A percentile compares a stretch with the other conserved stretches of the same genome.
Evolutionary conservation across 2,888 invertebrate genomes (phyloP).

Genomic region (Ophraella communa): DNA sequence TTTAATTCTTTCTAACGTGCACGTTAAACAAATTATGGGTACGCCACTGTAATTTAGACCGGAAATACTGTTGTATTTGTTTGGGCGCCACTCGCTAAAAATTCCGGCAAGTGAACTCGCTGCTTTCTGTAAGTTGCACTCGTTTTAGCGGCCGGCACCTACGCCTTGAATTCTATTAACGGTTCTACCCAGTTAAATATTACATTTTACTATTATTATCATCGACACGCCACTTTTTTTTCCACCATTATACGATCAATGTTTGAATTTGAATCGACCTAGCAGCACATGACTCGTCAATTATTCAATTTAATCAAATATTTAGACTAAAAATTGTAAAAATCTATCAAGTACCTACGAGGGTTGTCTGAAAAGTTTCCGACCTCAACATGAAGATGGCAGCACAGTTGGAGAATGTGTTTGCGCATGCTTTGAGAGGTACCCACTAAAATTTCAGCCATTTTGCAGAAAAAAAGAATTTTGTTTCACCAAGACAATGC

Average conservation of each 20-base stretch:
- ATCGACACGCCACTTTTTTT: background rate
- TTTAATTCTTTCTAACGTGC: no score
- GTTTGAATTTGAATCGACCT: conserved; percentile 5
- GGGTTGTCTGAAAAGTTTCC: no score
- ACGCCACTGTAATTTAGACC: conserved; percentile 27
- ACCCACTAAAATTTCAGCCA: no score
- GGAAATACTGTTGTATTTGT: conserved; percentile 38
- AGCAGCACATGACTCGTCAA: no score
- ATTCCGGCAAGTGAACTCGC: conserved; percentile 34
- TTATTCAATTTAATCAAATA: no score
- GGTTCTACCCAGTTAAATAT: conserved; percentile 1
- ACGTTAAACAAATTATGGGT: background rate
- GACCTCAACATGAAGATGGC: no score
- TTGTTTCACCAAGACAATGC: no score
- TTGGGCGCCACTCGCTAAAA: conserved; percentile 42
- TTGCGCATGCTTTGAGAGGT: no score
- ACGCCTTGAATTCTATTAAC: conserved; percentile 5
- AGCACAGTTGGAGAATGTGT: no score
- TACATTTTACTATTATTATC: conserved; percentile 8
- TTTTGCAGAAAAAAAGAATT: no score
- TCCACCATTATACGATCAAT: background rate
- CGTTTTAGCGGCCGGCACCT: conserved; percentile 27
- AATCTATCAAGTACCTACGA: no score
- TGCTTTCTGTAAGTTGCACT: conserved; percentile 27
- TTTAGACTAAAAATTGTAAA: no score